Evolutionary conservation across 2,113 vertebrate species (phyloP).

Genomic region (Raja brachyura): DNA sequence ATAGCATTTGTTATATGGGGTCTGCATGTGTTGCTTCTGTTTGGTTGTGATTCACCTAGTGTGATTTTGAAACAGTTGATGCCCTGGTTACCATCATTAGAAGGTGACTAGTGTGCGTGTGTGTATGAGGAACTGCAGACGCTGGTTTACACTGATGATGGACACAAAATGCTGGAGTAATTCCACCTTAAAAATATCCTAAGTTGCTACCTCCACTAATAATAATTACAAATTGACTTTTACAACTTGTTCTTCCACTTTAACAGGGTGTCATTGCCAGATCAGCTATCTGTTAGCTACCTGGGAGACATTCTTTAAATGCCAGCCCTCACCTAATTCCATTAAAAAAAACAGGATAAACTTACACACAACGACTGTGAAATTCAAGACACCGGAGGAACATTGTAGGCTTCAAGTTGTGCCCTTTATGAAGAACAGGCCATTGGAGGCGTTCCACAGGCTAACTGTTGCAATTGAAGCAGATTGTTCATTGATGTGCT

Average conservation of each 20-base stretch:
- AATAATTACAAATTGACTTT: not conserved
- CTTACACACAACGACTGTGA: not conserved
- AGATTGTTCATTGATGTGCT: not conserved
- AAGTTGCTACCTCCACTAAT: not conserved
- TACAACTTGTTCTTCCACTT: slow-evolving; percentile 14
- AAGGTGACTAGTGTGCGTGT: too few species aligned
- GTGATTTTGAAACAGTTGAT: too few species aligned
- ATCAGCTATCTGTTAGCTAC: not conserved
- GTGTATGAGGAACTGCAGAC: too few species aligned
- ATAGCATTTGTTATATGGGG: too few species aligned
- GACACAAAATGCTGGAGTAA: too few species aligned
- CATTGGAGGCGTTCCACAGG: not conserved
- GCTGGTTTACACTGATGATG: too few species aligned
- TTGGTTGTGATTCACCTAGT: too few species aligned
- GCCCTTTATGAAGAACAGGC: not conserved
- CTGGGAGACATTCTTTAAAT: slow-evolving; percentile 28
- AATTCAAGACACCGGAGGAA: not conserved
- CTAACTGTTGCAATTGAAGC: not conserved
- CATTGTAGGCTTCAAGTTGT: not conserved
- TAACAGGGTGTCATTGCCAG: not conserved
- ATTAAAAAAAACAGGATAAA: not conserved
- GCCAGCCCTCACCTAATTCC: not conserved
- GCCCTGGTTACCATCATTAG: too few species aligned
- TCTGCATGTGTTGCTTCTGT: too few species aligned
- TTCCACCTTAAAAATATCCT: not conserved